Evolutionary conservation across 2,113 vertebrate species (phyloP), one percentile per base, ranked within the genome.

Genomic region (Nibea coibor): DNA sequence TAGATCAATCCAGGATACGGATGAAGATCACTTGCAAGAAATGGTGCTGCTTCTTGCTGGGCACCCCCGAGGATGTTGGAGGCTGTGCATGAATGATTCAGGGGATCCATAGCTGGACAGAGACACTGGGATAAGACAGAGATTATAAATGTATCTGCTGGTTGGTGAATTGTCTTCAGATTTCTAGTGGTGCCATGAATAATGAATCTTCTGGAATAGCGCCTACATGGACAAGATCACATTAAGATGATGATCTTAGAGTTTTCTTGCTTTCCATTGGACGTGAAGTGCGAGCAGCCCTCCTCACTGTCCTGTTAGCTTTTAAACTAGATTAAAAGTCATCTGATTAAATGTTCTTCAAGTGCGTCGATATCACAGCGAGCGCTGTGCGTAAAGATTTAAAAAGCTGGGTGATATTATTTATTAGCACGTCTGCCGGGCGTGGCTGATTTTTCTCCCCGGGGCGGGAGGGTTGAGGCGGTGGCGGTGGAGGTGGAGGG

Each of bases 351-450:
- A n/a, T 53, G 7, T 15, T 31, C 12, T 11, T 4, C 8, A 28
- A n/a, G 20, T 28, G 28, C 53, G 10, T 16, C 2, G 20, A 12
- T 62, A 76, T 80, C 59, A 62, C 83, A 73, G 80, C 72, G 53
- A 73, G 80, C 72, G 53, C 81, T 81, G 69, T 83, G 84, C 78
- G 77, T 79, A 87, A 80, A 86, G 75, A 64, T 42, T 6, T 35
- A 69, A 26, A 26, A 61, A 48, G 22, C 8, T 10, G 69, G 64
- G 2, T 64, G 53, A 78, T 78, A 15, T 39, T 42, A 71, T 88
- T 75, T 84, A 80, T 91, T 73, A 80, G 72, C 81, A 19, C 69
- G 87, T 89, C 72, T 86, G 74, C 81, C 82, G 94, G 94, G 93
- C 90, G 93, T 92, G 93, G 93, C 89, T 81, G 88, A 65, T 69